phyloP scores from a whole-genome alignment of 2,888 invertebrate species.

The Molorchus minor region DNA sequence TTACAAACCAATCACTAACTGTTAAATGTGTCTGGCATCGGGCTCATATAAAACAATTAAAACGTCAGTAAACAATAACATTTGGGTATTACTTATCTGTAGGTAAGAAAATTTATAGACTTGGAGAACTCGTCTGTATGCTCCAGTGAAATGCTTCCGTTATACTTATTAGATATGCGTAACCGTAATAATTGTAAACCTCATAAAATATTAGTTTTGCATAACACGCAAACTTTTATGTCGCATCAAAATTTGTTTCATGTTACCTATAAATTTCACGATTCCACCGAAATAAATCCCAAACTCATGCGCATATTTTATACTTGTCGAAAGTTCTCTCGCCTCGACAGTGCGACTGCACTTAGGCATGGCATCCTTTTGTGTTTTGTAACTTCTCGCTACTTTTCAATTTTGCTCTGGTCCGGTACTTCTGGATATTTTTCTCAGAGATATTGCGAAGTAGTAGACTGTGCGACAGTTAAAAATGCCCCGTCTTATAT shows the following conservation, averaged over 20 bases:
- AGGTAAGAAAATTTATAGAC: no score
- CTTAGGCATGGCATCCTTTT: slow-evolving; percentile 36
- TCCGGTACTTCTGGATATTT: slow-evolving; percentile 28
- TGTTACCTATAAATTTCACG: slow-evolving; percentile 17
- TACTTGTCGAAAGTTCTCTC: slow-evolving; percentile 40
- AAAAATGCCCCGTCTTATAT: slow-evolving; percentile 2
- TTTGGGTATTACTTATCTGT: no score
- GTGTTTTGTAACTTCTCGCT: slow-evolving; percentile 35
- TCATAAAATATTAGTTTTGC: no score
- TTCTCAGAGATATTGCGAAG: slow-evolving; percentile 15
- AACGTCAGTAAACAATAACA: no score
- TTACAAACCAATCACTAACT: no score
- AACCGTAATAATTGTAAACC: no score
- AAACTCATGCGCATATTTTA: slow-evolving; percentile 44
- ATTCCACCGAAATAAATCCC: slow-evolving; percentile 23
- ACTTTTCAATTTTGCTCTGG: slow-evolving; percentile 38
- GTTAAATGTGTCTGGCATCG: no score
- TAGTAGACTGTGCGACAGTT: slow-evolving; percentile 5
- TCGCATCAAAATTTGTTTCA: slow-evolving; percentile 16
- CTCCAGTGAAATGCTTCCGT: no score
- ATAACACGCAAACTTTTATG: slow-evolving; percentile 13
- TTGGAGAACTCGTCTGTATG: no score
- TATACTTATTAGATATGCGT: no score
- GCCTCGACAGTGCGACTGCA: slow-evolving; percentile 37
- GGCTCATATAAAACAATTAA: no score